Conservation (phyloP, 1,140 invertebrate genomes). For the Bombus soroeensis region DNA sequence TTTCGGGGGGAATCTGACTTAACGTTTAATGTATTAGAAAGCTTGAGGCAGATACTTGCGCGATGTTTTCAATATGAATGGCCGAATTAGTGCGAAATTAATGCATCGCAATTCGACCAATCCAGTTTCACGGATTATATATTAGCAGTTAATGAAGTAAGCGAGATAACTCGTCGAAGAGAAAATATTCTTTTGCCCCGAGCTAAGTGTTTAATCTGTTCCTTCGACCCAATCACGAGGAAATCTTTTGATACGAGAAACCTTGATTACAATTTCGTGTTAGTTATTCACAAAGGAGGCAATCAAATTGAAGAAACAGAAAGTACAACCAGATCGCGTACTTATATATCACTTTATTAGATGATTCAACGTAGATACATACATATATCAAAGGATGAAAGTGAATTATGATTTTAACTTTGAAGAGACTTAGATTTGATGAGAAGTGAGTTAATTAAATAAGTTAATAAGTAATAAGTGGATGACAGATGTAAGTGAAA, state of each 20-base stretch:
- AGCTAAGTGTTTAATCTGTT: constrained; percentile 35
- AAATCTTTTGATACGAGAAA: constrained; percentile 5
- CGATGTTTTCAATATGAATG: constrained; percentile 24
- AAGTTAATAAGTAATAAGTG: not conserved
- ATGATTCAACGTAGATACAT: not conserved
- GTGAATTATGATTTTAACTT: not conserved
- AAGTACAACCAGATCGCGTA: not conserved
- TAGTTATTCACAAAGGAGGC: constrained; percentile 30
- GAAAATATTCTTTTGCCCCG: constrained; percentile 3
- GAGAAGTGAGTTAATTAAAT: not conserved
- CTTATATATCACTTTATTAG: not conserved
- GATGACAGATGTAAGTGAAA: no score
- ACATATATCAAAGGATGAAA: not conserved
- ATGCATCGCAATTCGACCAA: not conserved
- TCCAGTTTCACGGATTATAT: constrained; percentile 12
- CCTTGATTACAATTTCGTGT: not conserved
- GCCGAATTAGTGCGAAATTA: constrained; percentile 18
- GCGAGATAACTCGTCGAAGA: constrained; percentile 16
- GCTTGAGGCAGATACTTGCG: not conserved
- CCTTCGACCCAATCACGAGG: not conserved
- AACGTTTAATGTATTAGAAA: constrained; percentile 8
- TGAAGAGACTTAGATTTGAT: not conserved
- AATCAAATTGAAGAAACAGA: constrained; percentile 9
- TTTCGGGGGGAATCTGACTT: not conserved
- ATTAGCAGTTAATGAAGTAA: constrained; percentile 38